Base-by-base conservation (phyloP, 2,888 invertebrate species). In the Eupithecia insigniata region DNA sequence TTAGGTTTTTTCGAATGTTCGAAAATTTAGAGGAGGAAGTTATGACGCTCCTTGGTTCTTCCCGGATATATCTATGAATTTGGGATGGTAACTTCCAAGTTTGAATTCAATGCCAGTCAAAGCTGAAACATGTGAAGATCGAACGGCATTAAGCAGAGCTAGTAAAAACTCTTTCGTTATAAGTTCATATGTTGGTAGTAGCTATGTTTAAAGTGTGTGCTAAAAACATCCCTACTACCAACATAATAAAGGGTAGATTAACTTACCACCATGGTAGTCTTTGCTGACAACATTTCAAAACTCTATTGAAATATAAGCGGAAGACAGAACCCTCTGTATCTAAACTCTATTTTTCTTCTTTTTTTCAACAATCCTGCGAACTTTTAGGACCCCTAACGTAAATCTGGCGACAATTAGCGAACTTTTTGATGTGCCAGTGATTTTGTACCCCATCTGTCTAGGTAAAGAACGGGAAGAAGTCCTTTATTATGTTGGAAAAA, bases 331-430 rank as follows among this genome's bases (percentile, higher is more conserved):
- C 34, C 61, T 62, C n/a, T 34, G 10, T 51, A 16, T 28, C 1
- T 30, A 61, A 18, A 30, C 30, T 58, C 16, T 18, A 16, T 30
- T 30, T 60, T 60, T 8, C 26, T 26, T 14, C 14, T 26, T 55
- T 62, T 70, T 73, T 70, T 67, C 46, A 61, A 66, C 55, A 58
- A 60, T 64, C 86, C 81, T 82, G 83, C 87, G 82, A 87, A 90
- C 86, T 90, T 89, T 85, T 80, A 84, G 84, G 83, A 69, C 74
- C 77, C 77, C 76, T 80, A 71, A 70, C 78, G 76, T 76, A 77
- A 78, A 90, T 89, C 87, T 89, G 83, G 85, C 85, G 83, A 88
- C 90, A 90, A 89, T 90, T 89, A 90, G 86, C 82, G 85, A 89
- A 88, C 85, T 89, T 79, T 78, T 69, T 58, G 70, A 67, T 87